Evolutionary conservation across 2,888 invertebrate species (phyloP), one percentile per base, ranked within the genome.

Genomic region (Myathropa florea): DNA sequence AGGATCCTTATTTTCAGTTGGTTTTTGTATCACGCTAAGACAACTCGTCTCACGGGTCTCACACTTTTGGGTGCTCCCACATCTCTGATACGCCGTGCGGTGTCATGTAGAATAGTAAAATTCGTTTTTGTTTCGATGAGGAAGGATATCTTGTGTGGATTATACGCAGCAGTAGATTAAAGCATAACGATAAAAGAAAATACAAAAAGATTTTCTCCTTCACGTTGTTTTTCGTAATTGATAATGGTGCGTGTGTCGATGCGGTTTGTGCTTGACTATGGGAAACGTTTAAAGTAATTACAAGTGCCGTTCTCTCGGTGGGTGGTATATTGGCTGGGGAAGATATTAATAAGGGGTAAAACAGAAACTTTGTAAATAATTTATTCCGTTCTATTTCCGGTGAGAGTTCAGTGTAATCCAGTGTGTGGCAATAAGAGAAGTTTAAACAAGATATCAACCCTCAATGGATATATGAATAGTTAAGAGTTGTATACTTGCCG

Each of bases 21-120:
- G 82, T 85, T 85, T 85, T 85, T 85, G 85, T 85, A 85, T 85
- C 85, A 82, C 82, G 85, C 70, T 60, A 82, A 36, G 85, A 82
- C 77, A 85, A 73, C 85, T 82, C 59, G 77, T 73, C 77, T 73
- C 81, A 73, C 85, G 85, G 85, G 71, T 46, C 46, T 46, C 46
- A 57, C 57, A 14, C 24, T 65, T 65, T 46, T 55, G 64, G 68
- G 67, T 73, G 64, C 36, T 24, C 55, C 70, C 24, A 26, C 60
- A 33, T 55, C 53, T 67, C 14, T 33, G 26, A 24, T 39, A 33
- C 64, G 72, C 30, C 72, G 81, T 77, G 85, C 82, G 77, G 85
- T 70, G 70, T 76, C 82, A 73, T 82, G 82, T 77, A 55, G 68
- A 53, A 73, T 81, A 70, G 67, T 59, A 70, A 55, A 57, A 12